These are phyloP conservation scores for Brachystomella parvula DNA, from an alignment of 1,140 invertebrate species.

Conservation along the genomic window DNA sequence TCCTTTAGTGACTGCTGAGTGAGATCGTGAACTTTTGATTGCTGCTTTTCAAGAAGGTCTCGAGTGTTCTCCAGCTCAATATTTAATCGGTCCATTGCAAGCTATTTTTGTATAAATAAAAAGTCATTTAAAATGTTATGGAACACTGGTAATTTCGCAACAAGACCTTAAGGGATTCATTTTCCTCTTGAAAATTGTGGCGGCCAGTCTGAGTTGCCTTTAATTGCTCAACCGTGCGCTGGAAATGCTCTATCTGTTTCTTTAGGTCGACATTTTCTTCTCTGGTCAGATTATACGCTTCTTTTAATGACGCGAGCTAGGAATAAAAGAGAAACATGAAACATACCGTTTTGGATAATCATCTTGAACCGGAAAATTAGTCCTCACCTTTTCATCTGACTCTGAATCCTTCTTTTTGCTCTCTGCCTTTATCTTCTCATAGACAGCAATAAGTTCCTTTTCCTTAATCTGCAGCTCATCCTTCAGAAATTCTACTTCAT, in stretches of 20 bases:
- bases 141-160: background rate
- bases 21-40: constrained; percentile 17
- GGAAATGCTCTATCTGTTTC: constrained; percentile 13
- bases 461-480: constrained; percentile 24
- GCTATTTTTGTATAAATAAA: too few species aligned
- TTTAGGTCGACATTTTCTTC: constrained; percentile 15
- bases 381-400: constrained; percentile 15
- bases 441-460: background rate
- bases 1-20: background rate
- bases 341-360: background rate
- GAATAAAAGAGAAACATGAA: background rate
- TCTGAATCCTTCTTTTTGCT: constrained; percentile 9
- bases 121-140: constrained; percentile 1
- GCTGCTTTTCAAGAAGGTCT: constrained; percentile 14
- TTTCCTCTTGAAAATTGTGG: constrained; percentile 13
- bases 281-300: background rate
- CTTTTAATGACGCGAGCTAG: constrained; percentile 11
- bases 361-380: background rate
- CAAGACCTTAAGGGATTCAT: constrained; percentile 17
- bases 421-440: constrained; percentile 13
- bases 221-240: constrained; percentile 13
- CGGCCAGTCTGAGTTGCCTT: constrained; percentile 16
- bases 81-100: constrained; percentile 14
- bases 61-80: constrained; percentile 17
- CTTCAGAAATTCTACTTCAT: constrained; percentile 19